Evolutionary conservation across 1,140 invertebrate species (phyloP).

Genomic region (Trachymyrmex septentrionalis): DNA sequence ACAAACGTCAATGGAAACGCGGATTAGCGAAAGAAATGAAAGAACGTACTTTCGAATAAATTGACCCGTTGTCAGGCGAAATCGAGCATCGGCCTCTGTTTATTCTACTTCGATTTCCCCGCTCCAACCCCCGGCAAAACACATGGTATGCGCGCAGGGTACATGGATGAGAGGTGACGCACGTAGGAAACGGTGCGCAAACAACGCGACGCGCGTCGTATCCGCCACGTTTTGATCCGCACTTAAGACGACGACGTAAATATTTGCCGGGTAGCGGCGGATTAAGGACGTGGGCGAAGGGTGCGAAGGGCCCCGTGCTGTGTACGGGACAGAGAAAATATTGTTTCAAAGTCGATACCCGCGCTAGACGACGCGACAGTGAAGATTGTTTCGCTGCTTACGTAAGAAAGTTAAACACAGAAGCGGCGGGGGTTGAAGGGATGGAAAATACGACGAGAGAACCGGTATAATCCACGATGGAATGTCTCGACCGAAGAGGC

Average conservation of each 20-base stretch:
- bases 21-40: constrained; percentile 58
- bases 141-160: not conserved
- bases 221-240: constrained; percentile 54
- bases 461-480: constrained; percentile 19
- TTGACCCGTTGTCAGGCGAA: constrained; percentile 53
- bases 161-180: not conserved
- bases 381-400: constrained; percentile 56
- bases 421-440: not conserved
- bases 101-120: constrained; percentile 54
- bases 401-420: constrained; percentile 55
- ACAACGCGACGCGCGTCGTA: constrained; percentile 44
- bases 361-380: constrained; percentile 1
- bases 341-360: constrained; percentile 60
- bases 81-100: constrained; percentile 52
- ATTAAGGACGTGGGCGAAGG: constrained; percentile 31
- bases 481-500: not conserved
- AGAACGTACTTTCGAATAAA: constrained; percentile 62
- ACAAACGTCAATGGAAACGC: constrained; percentile 58
- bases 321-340: constrained; percentile 32
- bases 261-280: constrained; percentile 40
- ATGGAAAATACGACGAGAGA: not conserved
- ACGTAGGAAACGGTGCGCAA: not conserved
- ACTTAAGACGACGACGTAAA: constrained; percentile 62
- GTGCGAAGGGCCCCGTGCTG: not conserved
- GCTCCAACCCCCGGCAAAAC: constrained; percentile 4